phyloP scores from a whole-genome alignment of 2,113 vertebrate genomes.

The Chitala chitala region DNA sequence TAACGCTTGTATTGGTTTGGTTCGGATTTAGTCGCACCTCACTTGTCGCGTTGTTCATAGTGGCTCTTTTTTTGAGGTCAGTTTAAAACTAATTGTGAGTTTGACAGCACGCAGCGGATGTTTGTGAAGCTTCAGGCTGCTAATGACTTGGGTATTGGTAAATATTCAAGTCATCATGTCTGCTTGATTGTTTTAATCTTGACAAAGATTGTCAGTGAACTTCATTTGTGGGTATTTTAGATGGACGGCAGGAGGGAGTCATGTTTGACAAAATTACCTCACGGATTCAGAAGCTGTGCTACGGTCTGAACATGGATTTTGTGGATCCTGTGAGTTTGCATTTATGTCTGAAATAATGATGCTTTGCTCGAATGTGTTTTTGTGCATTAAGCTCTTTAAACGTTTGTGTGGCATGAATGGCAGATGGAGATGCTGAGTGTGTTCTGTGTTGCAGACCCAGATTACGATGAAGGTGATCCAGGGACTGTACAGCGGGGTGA shows the following conservation, averaged over 20 bases:
- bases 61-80: neutral
- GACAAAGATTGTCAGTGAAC: no score
- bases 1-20: no score
- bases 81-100: neutral
- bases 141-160: no score
- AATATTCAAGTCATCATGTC: neutral
- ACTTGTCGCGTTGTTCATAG: neutral
- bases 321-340: slow-evolving; percentile 87
- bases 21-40: neutral
- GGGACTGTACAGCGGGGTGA: slow-evolving; percentile 89
- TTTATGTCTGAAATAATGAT: no score
- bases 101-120: neutral
- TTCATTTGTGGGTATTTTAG: no score
- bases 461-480: slow-evolving; percentile 99
- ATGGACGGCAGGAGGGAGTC: slow-evolving; percentile 84
- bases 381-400: no score
- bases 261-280: slow-evolving; percentile 98
- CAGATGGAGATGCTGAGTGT: no score
- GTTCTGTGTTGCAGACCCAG: no score
- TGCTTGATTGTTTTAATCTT: no score
- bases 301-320: slow-evolving; percentile 88
- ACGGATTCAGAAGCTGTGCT: slow-evolving; percentile 94
- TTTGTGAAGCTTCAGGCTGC: no score
- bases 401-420: no score
- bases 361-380: no score